A percentile compares a stretch with the other conserved stretches of the same genome.
phyloP scores from a whole-genome alignment of 2,113 vertebrate species.

The Tachuris rubrigastra region DNA sequence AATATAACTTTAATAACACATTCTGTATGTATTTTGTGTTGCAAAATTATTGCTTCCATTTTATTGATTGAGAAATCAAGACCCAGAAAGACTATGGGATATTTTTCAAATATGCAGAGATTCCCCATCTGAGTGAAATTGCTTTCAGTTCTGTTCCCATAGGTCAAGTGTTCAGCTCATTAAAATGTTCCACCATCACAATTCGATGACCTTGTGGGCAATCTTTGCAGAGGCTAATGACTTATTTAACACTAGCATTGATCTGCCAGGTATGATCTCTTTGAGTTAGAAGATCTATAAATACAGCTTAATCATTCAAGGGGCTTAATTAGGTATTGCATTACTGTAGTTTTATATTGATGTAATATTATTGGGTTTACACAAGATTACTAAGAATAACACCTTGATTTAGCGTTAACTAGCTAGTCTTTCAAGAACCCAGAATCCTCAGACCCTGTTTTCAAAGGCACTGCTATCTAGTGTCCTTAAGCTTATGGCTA shows the following conservation, averaged over 20 bases:
- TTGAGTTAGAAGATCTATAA: slow-evolving; percentile 34
- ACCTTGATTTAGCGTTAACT: background rate
- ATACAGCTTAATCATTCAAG: background rate
- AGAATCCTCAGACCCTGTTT: background rate
- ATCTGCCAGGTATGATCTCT: slow-evolving; percentile 49
- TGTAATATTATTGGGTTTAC: background rate
- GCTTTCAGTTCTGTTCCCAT: background rate
- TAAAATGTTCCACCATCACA: slow-evolving; percentile 43
- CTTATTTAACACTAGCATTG: slow-evolving; percentile 41
- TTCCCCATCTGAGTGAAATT: background rate
- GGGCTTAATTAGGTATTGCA: background rate
- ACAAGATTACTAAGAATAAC: background rate
- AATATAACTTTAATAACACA: background rate
- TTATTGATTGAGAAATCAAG: slow-evolving; percentile 14
- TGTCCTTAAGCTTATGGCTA: background rate
- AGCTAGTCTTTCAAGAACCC: background rate
- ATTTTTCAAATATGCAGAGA: background rate
- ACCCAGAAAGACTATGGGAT: background rate
- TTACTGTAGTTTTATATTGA: background rate
- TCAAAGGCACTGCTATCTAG: background rate
- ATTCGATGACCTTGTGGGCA: slow-evolving; percentile 10
- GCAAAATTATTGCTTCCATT: background rate
- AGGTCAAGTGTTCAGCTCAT: slow-evolving; percentile 39
- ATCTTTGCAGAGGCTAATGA: slow-evolving; percentile 44
- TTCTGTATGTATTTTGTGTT: background rate